phyloP scores from a whole-genome alignment of 1,140 invertebrate genomes.

The Stenopsyche tienmushanensis region DNA sequence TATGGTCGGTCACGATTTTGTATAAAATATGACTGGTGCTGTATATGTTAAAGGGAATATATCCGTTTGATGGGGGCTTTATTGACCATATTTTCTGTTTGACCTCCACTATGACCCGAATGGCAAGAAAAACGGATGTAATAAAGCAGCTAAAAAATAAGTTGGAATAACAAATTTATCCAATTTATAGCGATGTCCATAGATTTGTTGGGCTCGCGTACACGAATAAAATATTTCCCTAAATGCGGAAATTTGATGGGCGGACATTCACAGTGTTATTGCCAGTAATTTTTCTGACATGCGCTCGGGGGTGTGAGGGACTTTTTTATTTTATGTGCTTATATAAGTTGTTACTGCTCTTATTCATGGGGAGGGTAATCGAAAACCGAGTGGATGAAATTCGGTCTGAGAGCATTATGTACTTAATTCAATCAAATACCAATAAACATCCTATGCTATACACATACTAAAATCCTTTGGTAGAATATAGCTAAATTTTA shows the following conservation, averaged over 20 bases:
- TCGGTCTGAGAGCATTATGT: too few relatives aligned
- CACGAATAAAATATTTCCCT: slow-evolving; percentile 31
- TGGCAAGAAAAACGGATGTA: slow-evolving; percentile 28
- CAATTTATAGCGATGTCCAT: slow-evolving; percentile 32
- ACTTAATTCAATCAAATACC: too few relatives aligned
- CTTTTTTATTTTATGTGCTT: too few relatives aligned
- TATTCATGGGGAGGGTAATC: too few relatives aligned
- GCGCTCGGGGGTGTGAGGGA: background rate
- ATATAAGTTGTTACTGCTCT: too few relatives aligned
- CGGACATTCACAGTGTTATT: slow-evolving; percentile 33
- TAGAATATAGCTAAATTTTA: too few relatives aligned
- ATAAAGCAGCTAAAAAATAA: slow-evolving; percentile 33
- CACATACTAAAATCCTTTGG: too few relatives aligned
- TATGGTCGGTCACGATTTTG: background rate
- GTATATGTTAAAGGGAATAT: slow-evolving; percentile 14
- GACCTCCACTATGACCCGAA: slow-evolving; percentile 28
- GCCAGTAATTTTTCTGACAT: slow-evolving; percentile 30
- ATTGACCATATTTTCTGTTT: slow-evolving; percentile 32
- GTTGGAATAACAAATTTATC: slow-evolving; percentile 33
- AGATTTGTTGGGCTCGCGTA: slow-evolving; percentile 31
- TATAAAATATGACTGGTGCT: background rate
- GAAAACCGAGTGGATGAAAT: too few relatives aligned
- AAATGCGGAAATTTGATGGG: slow-evolving; percentile 33
- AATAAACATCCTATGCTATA: too few relatives aligned
- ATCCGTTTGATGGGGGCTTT: slow-evolving; percentile 25